Percentiles rank a stretch among this genome's conserved stretches.
Evolutionary conservation across 2,888 invertebrate species (phyloP).

Genomic region (Achlya flavicornis): DNA sequence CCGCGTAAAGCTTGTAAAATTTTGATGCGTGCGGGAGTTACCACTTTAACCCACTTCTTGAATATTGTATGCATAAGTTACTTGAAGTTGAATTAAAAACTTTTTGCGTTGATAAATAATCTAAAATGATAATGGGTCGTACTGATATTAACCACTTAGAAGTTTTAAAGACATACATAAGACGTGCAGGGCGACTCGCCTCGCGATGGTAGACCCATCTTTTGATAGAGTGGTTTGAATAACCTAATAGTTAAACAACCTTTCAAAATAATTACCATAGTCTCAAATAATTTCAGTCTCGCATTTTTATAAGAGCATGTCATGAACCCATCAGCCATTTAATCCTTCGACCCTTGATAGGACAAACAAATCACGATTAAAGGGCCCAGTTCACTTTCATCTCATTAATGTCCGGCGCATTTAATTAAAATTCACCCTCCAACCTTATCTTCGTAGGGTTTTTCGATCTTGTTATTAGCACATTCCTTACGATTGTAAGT

Average conservation of each 20-base stretch:
- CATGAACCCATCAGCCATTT: constrained; percentile 40
- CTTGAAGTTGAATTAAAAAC: not conserved
- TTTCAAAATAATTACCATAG: too few species aligned
- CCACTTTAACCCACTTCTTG: constrained; percentile 46
- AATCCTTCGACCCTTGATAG: constrained; percentile 51
- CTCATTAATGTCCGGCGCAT: constrained; percentile 78
- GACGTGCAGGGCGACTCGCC: too few species aligned
- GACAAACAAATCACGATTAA: constrained; percentile 81
- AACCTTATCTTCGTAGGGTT: constrained; percentile 69
- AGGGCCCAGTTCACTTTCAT: constrained; percentile 74
- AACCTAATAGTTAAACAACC: too few species aligned
- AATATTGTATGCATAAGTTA: constrained; percentile 39
- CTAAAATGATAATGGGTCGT: not conserved
- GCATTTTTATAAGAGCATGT: constrained; percentile 27
- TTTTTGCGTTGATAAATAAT: not conserved
- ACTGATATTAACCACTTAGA: not conserved
- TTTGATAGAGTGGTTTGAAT: too few species aligned
- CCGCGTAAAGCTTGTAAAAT: constrained; percentile 47
- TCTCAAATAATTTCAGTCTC: not conserved
- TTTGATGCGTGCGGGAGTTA: constrained; percentile 55
- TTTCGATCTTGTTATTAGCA: constrained; percentile 77
- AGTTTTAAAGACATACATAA: not conserved
- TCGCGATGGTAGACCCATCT: too few species aligned
- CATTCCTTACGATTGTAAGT: constrained; percentile 51
- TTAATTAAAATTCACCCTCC: constrained; percentile 82